Evolutionary conservation across 2,888 invertebrate species (phyloP), one percentile per base, ranked within the genome.

Genomic region (Ypsolopha sequella): DNA sequence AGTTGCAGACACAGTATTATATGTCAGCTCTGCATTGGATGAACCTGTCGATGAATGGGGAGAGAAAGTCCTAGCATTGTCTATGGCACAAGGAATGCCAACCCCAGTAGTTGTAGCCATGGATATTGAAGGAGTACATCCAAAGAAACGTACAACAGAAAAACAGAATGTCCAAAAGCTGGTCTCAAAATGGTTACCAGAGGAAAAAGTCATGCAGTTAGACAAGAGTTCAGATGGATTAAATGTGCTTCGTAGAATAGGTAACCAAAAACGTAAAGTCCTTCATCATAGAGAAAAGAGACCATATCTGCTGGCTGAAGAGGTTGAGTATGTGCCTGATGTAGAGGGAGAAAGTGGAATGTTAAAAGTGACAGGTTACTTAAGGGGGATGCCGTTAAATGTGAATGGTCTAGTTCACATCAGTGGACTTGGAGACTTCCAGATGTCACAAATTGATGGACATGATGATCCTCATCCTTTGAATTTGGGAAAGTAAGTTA

Each of bases 341-440:
- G 62, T 62, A 55, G 74, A 81, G 53, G 73, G 79, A 10, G 78
- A 87, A 0, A 68, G 70, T 58, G 95, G 95, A 7, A 91, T 90
- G 11, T 79, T 97, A 36, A 92, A 93, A 77, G 88, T 98, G 1
- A 92, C 93, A 48, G 99, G 99, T 1, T 98, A 93, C 75, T 74
- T 99, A 50, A 88, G 96, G 61, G 96, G 97, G 0, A 90, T 90
- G 66, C 88, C 93, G 4, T 76, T 99, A 50, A 93, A 94, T 68
- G 97, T 95, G 0, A 97, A 99, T 79, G 89, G 93, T 55, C 86
- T 98, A 51, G 89, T 99, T 33, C 97, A 99, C 68, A 90, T 99
- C 51, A 93, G 96, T 45, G 98, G 98, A 0, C 89, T 95, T 65
- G 98, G 98, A 7, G 96, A 98, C 68, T 99, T 94, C 70, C 98